These are phyloP conservation scores for Poecile atricapillus DNA, from an alignment of 2,113 vertebrate species.

Conservation along the genomic window DNA sequence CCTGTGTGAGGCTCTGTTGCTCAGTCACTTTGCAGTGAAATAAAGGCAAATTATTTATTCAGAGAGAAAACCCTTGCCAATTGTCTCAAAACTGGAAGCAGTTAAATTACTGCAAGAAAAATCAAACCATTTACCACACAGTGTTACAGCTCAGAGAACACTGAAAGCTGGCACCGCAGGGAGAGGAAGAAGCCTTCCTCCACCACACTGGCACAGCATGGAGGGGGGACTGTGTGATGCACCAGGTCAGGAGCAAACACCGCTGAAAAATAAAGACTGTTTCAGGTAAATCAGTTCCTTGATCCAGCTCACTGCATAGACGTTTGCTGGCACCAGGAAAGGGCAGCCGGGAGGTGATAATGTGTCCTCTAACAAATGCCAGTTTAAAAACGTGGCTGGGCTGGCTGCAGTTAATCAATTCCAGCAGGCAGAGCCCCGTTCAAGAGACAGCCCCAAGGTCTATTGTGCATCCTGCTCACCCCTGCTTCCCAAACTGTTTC, in stretches of 20 bases:
- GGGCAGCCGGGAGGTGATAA: neutral
- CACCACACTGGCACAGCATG: neutral
- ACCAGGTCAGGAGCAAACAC: neutral
- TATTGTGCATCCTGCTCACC: neutral
- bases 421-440: neutral
- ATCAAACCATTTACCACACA: neutral
- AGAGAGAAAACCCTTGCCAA: neutral
- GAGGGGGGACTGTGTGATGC: rapidly evolving
- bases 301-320: neutral
- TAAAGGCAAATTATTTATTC: neutral
- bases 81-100: neutral
- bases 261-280: neutral
- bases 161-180: neutral
- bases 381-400: neutral
- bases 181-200: neutral
- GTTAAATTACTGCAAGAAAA: neutral
- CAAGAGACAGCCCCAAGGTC: neutral
- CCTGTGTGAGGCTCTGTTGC: neutral
- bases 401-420: neutral
- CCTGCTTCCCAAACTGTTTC: rapidly evolving
- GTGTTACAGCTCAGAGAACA: neutral
- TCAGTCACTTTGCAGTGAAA: neutral
- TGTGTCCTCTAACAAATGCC: neutral
- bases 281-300: neutral
- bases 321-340: neutral